Evolutionary conservation across 2,113 vertebrate species (phyloP), one percentile per base, ranked within the genome.

Genomic region (Sylvilagus bachmani): DNA sequence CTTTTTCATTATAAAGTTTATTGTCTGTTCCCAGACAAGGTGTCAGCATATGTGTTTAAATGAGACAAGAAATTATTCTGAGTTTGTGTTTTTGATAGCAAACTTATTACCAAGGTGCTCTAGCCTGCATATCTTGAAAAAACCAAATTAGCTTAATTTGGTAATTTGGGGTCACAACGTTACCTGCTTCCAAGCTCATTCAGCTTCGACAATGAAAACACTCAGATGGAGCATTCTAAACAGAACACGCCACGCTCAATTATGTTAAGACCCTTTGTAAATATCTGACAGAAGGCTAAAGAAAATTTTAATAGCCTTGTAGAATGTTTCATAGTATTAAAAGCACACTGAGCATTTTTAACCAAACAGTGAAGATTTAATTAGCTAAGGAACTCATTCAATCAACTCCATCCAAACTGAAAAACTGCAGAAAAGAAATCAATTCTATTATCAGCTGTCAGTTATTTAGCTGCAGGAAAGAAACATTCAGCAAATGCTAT

Each of bases 131-230:
- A 78, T 31, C 67, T 58, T 90, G 17, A 62, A 86, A 61, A 93
- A 67, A 44, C 64, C 70, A 86, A 96, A 86, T 89, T 61, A 94
- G 27, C 6, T 66, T 91, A 82, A 83, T 75, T 80, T 91, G 90
- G 49, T 51, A 86, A 91, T 36, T 91, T 80, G 91, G 58, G 49
- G 64, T 61, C 31, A 83, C 17, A 82, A 53, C 66, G 89, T n/a
- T 70, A 87, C 5, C 71, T 51, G n/a, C 49, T 95, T 82, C 53
- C 13, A 91, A 74, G 69, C 64, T 84, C 53, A 86, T 31, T 73
- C 25, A 38, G 27, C 49, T 67, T 2, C 74, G 29, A 91, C 38
- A 86, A n/a, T 13, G 24, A 86, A 95, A 81, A 44, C 55, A 82
- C 36, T 78, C 70, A 73, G 74, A 89, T 29, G 69, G 64, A 66